Percentiles rank a stretch among this genome's conserved stretches.
Conservation (phyloP, 1,140 invertebrate species). For the Heterodera schachtii region DNA sequence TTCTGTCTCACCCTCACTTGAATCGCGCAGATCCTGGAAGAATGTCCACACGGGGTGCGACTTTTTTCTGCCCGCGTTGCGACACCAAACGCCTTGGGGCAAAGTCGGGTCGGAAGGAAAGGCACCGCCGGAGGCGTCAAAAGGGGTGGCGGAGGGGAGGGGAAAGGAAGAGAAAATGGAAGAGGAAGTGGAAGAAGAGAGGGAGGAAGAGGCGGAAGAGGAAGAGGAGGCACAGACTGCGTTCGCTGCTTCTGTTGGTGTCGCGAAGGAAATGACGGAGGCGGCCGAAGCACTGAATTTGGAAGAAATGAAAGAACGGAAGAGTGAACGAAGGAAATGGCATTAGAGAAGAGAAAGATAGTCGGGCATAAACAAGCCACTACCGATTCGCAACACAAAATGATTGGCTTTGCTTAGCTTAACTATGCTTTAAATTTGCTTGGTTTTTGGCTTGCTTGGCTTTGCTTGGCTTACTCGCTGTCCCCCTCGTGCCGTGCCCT, state of each 20-base stretch:
- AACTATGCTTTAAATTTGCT: no score
- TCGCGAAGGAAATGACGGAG: neutral
- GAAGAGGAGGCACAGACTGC: neutral
- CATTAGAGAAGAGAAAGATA: no score
- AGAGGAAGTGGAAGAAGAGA: neutral
- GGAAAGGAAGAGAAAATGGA: neutral
- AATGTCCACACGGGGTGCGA: conserved; percentile 56
- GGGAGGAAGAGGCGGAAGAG: no score
- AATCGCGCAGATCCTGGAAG: conserved; percentile 52
- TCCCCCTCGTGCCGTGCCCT: neutral
- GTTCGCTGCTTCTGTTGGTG: no score
- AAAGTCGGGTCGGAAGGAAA: neutral
- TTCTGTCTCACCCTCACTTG: conserved; percentile 35
- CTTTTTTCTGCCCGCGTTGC: conserved; percentile 56
- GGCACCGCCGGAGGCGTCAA: neutral
- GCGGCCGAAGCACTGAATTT: neutral
- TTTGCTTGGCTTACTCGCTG: neutral
- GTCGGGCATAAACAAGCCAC: no score
- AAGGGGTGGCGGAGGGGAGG: neutral
- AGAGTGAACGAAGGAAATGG: no score
- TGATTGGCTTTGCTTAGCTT: no score
- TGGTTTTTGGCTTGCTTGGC: no score
- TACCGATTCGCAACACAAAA: no score
- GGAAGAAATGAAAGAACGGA: neutral
- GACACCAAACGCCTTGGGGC: conserved; percentile 11